Evolutionary conservation across 2,113 vertebrate species (phyloP).

Genomic region (Phocoena phocoena): DNA sequence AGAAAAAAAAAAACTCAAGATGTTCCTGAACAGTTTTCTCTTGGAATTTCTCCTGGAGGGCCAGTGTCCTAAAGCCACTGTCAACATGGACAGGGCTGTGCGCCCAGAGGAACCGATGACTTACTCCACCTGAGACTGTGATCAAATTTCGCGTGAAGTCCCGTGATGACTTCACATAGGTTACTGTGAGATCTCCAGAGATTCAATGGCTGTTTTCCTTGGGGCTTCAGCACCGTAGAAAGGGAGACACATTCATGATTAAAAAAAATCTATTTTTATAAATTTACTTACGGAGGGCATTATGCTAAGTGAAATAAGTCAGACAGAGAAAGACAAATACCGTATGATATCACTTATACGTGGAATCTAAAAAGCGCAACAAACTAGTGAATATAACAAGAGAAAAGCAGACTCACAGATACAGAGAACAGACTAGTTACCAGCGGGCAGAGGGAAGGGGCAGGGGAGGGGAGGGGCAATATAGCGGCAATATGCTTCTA

Average conservation of each 20-base stretch:
- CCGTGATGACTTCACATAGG: neutral
- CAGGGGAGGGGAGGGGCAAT: neutral
- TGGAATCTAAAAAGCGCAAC: neutral
- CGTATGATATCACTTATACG: neutral
- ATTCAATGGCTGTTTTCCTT: neutral
- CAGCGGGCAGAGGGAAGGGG: neutral
- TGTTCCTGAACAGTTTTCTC: neutral
- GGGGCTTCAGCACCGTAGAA: neutral
- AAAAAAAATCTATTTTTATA: neutral
- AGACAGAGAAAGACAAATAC: neutral
- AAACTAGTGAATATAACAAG: neutral
- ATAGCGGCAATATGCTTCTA: neutral
- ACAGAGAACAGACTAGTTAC: neutral
- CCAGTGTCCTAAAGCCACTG: no score
- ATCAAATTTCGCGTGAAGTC: neutral
- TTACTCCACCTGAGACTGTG: neutral
- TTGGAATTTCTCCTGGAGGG: neutral
- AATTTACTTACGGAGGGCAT: neutral
- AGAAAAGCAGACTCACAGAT: neutral
- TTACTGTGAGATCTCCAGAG: neutral
- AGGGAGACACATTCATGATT: neutral
- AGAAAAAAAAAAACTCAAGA: neutral
- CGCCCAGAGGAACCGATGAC: neutral
- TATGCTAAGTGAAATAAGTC: neutral
- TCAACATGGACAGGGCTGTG: neutral